These are phyloP conservation scores for Numida meleagris DNA, from an alignment of 2,113 vertebrate genomes.

Conservation along the genomic window DNA sequence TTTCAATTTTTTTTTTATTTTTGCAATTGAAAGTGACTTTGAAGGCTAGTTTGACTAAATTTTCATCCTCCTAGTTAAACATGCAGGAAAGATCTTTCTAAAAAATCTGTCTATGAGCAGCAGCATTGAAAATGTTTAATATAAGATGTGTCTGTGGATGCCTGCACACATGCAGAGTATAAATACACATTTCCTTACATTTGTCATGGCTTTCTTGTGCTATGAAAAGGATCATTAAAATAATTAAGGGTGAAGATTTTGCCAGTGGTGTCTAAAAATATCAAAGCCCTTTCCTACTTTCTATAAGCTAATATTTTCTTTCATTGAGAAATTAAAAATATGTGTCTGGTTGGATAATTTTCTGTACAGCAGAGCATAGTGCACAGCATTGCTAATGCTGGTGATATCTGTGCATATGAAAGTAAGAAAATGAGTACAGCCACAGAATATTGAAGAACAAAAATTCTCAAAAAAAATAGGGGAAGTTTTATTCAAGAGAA, in stretches of 20 bases:
- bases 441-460: neutral
- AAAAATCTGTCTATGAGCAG: neutral
- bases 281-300: neutral
- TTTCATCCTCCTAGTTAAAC: constrained; percentile 38
- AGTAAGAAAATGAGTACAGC: neutral
- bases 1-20: neutral
- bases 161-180: neutral
- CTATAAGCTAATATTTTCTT: neutral
- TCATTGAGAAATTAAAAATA: neutral
- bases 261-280: neutral
- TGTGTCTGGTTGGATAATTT: neutral
- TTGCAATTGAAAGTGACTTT: constrained; percentile 57
- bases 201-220: constrained; percentile 5
- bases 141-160: neutral
- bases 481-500: neutral
- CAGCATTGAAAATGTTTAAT: neutral
- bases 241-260: constrained; percentile 23
- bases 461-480: neutral
- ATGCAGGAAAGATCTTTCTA: neutral
- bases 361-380: neutral
- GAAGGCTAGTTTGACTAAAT: constrained; percentile 39
- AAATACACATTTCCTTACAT: neutral
- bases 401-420: neutral
- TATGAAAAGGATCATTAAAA: constrained; percentile 7
- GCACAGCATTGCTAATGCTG: neutral